Evolutionary conservation across 2,888 invertebrate species (phyloP).

Genomic region (Cheiracanthium punctorium): DNA sequence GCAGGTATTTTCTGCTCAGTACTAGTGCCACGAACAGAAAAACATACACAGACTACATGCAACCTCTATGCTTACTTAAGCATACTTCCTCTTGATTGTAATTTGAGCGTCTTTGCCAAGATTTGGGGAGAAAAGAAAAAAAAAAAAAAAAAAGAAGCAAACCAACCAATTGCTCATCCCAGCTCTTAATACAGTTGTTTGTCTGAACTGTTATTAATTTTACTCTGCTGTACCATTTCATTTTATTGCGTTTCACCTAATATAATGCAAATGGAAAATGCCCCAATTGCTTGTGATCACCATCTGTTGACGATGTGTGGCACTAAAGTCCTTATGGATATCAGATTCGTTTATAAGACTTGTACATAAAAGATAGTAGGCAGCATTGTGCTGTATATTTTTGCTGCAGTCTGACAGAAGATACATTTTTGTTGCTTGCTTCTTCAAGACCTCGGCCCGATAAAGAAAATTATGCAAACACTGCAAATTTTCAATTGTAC

Average conservation of each 20-base stretch:
- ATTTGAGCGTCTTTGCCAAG: slow-evolving; percentile 7
- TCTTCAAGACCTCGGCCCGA: slow-evolving; percentile 34
- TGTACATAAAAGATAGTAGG: slow-evolving; percentile 68
- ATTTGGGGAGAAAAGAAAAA: no score
- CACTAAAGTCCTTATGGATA: slow-evolving; percentile 1
- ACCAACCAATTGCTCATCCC: not conserved
- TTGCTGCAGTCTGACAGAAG: slow-evolving; percentile 51
- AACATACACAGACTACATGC: not conserved
- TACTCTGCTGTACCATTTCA: slow-evolving; percentile 4
- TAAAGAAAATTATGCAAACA: slow-evolving; percentile 27
- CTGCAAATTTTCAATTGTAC: slow-evolving; percentile 17
- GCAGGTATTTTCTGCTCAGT: slow-evolving; percentile 34
- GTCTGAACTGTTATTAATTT: slow-evolving; percentile 18
- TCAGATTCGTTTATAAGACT: slow-evolving; percentile 29
- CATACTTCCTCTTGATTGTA: slow-evolving; percentile 27
- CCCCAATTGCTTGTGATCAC: not conserved
- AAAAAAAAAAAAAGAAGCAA: not conserved
- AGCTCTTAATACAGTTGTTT: not conserved
- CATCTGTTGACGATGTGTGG: not conserved
- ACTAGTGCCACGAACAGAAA: slow-evolving; percentile 43
- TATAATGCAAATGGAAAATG: not conserved
- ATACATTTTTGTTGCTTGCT: slow-evolving; percentile 57
- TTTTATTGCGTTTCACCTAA: slow-evolving; percentile 23
- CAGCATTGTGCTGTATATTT: slow-evolving; percentile 66
- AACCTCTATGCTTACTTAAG: not conserved